Conservation (phyloP, 1,140 invertebrate species). For the Brachionus sp. region DNA sequence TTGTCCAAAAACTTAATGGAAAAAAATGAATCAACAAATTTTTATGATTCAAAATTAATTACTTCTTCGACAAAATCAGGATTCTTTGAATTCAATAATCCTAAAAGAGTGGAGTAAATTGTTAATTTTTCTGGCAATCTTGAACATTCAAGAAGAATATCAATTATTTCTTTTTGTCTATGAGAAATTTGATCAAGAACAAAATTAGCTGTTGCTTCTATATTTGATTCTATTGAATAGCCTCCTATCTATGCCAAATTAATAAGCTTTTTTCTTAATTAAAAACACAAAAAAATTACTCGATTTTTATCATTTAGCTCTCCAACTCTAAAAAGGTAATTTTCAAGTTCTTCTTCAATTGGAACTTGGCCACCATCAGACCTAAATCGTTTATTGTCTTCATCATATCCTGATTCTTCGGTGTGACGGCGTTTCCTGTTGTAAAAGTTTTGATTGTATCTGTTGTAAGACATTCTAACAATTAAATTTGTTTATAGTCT, state of each 20-base stretch:
- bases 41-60: neutral
- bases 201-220: slow-evolving; percentile 1
- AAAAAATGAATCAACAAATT: neutral
- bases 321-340: slow-evolving; percentile 1
- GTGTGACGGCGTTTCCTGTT: neutral
- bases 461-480: neutral
- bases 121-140: slow-evolving; percentile 25
- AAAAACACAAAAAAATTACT: neutral
- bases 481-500: neutral
- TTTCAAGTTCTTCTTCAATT: slow-evolving; percentile 16
- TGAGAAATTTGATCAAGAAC: neutral
- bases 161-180: slow-evolving; percentile 11
- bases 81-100: slow-evolving; percentile 38
- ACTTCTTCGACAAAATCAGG: slow-evolving; percentile 43
- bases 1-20: slow-evolving; percentile 31
- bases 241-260: neutral
- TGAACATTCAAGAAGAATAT: slow-evolving; percentile 19
- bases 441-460: slow-evolving; percentile 40
- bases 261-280: neutral
- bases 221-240: slow-evolving; percentile 42
- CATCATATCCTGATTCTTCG: neutral
- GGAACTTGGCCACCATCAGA: neutral
- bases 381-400: slow-evolving; percentile 16
- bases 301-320: slow-evolving; percentile 38
- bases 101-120: slow-evolving; percentile 38